Percentiles rank a stretch among this genome's conserved stretches.
phyloP scores from a whole-genome alignment of 2,888 invertebrate species.

The Aspidiotus destructor region DNA sequence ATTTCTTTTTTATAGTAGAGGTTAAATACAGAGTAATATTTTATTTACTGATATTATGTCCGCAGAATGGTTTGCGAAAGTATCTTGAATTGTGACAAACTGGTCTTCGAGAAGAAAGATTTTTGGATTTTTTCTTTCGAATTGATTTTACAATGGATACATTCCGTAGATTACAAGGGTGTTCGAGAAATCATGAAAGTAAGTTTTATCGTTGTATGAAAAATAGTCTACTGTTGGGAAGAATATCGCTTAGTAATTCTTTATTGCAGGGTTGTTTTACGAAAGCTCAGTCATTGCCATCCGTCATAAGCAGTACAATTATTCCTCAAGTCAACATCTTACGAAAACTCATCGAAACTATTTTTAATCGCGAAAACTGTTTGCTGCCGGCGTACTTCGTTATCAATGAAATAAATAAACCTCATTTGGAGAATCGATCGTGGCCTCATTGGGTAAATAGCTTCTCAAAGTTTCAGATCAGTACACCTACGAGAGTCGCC shows the following conservation, averaged over 20 bases:
- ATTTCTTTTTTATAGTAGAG: neutral
- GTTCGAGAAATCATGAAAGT: constrained; percentile 87
- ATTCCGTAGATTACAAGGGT: constrained; percentile 90
- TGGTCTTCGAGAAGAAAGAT: constrained; percentile 68
- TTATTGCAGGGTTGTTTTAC: constrained; percentile 66
- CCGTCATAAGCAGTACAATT: constrained; percentile 65
- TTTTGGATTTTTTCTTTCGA: constrained; percentile 86
- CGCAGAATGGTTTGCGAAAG: constrained; percentile 74
- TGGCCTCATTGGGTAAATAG: constrained; percentile 82
- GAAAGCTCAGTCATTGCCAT: constrained; percentile 72
- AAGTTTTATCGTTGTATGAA: constrained; percentile 36
- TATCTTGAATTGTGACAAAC: constrained; percentile 69
- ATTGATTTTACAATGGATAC: constrained; percentile 72
- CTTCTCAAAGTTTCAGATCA: too few species aligned
- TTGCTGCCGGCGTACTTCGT: constrained; percentile 89
- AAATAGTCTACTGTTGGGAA: neutral
- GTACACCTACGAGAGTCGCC: too few species aligned
- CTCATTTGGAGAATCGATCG: constrained; percentile 64
- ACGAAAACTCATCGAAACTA: constrained; percentile 71
- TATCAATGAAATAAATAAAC: constrained; percentile 88
- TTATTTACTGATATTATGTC: constrained; percentile 41
- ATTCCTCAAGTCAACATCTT: constrained; percentile 73
- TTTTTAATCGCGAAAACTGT: constrained; percentile 86
- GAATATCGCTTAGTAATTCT: constrained; percentile 15
- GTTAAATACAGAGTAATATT: neutral